These are phyloP conservation scores for Brachyptera putata DNA, from an alignment of 2,888 invertebrate genomes.

Conservation along the genomic window DNA sequence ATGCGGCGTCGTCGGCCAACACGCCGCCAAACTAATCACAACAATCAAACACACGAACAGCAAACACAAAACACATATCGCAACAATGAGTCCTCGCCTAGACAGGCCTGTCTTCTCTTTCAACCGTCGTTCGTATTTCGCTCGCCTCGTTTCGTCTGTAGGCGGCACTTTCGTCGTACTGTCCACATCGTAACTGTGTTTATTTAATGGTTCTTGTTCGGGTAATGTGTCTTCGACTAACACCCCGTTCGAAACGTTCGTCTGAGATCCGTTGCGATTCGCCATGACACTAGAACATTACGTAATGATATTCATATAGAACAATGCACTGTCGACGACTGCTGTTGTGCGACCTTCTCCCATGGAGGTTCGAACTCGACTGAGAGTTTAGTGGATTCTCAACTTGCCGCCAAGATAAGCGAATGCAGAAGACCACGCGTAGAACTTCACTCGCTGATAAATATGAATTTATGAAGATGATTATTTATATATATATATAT, in stretches of 20 bases:
- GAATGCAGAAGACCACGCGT: no score
- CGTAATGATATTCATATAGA: no score
- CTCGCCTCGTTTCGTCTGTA: not conserved
- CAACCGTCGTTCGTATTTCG: slow-evolving; percentile 8
- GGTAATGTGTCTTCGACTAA: not conserved
- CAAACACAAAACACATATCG: slow-evolving; percentile 30
- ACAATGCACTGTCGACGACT: no score
- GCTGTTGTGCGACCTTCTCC: no score
- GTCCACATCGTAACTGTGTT: slow-evolving; percentile 10
- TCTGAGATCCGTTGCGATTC: not conserved
- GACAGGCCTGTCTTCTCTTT: slow-evolving; percentile 19
- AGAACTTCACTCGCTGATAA: no score
- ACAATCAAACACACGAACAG: slow-evolving; percentile 46
- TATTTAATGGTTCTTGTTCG: slow-evolving; percentile 5
- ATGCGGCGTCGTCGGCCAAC: slow-evolving; percentile 48
- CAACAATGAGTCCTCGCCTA: slow-evolving; percentile 15
- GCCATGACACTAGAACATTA: no score
- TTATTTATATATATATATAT: no score
- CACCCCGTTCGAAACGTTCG: not conserved
- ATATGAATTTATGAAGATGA: no score
- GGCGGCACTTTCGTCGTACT: slow-evolving; percentile 13
- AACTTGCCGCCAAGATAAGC: no score
- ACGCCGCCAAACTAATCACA: slow-evolving; percentile 46
- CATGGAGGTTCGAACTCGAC: no score
- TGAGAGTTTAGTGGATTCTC: no score